phyloP scores from a whole-genome alignment of 2,888 invertebrate species.

The Nasonovia ribisnigri region DNA sequence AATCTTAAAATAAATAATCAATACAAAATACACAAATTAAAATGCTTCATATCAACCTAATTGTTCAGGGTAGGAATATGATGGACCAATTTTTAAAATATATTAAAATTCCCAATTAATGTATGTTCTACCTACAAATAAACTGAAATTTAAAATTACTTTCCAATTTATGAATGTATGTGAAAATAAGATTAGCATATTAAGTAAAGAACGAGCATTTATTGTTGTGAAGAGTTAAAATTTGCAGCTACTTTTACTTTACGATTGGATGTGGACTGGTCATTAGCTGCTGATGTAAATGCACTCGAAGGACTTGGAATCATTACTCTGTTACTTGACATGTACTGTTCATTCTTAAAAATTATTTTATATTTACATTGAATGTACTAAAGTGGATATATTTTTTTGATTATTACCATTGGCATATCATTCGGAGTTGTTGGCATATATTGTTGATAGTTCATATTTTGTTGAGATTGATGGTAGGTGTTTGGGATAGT shows the following conservation, averaged over 20 bases:
- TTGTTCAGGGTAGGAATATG: neutral
- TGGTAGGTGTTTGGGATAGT: conserved; percentile 12
- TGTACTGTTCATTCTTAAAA: conserved; percentile 57
- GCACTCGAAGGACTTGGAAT: conserved; percentile 63
- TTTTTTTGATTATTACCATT: conserved; percentile 54
- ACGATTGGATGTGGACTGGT: conserved; percentile 44
- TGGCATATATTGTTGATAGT: neutral
- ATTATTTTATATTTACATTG: conserved; percentile 49
- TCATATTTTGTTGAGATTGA: conserved; percentile 43
- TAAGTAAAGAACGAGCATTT: conserved; percentile 2
- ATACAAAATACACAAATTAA: neutral
- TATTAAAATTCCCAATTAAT: conserved; percentile 14
- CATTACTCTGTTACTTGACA: conserved; percentile 57
- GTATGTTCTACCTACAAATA: neutral
- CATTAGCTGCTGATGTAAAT: conserved; percentile 56
- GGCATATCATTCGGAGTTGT: conserved; percentile 15
- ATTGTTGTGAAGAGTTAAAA: conserved; percentile 45
- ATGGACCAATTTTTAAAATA: neutral
- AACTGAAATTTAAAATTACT: neutral
- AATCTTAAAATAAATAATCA: neutral
- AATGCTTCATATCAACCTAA: neutral
- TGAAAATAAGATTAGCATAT: neutral
- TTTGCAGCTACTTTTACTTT: conserved; percentile 57
- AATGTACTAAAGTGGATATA: conserved; percentile 29
- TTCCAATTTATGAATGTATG: conserved; percentile 14